Evolutionary conservation across 2,888 invertebrate genomes (phyloP), one percentile per base, ranked within the genome.

Genomic region (Chrysodeixis includens): DNA sequence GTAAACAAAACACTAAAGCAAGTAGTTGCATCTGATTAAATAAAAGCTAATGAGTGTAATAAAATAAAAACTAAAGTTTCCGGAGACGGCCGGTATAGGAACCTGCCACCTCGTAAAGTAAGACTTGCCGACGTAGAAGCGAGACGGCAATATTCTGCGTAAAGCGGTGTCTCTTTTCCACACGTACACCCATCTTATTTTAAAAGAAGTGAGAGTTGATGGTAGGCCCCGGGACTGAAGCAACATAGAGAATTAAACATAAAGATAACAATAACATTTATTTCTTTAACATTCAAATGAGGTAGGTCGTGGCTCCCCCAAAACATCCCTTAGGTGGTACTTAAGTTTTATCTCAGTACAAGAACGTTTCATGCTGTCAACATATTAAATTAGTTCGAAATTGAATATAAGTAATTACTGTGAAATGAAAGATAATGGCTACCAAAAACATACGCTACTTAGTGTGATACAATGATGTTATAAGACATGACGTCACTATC

Each of bases 221-320:
- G n/a, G n/a, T n/a, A n/a, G n/a, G n/a, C n/a, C n/a, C n/a, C n/a
- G n/a, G n/a, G n/a, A n/a, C 26, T 26, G 6, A 26, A 26, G 26
- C 26, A 26, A 40, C 64, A 71, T 62, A 63, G 55, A 68, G 56
- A 72, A 75, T 74, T 70, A 78, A 69, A 73, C 71, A 79, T 66
- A 66, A 62, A 76, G 74, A 82, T 83, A 83, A 82, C 72, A 79
- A 74, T 84, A 83, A 78, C 78, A 81, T 75, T 83, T 82, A 82
- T 80, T 79, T 78, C 71, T 76, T 69, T 74, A 70, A 69, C 74
- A 82, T 83, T 82, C 74, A 76, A 83, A 84, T 76, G 73, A 79
- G 74, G 69, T 52, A 69, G 67, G 35, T 69, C 71, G 62, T 56
- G 62, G 66, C 59, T 71, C 60, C 59, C 62, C 55, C 62, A 6